Base-by-base conservation (phyloP, 2,113 vertebrate genomes). In the Drymodes brunneopygia region DNA sequence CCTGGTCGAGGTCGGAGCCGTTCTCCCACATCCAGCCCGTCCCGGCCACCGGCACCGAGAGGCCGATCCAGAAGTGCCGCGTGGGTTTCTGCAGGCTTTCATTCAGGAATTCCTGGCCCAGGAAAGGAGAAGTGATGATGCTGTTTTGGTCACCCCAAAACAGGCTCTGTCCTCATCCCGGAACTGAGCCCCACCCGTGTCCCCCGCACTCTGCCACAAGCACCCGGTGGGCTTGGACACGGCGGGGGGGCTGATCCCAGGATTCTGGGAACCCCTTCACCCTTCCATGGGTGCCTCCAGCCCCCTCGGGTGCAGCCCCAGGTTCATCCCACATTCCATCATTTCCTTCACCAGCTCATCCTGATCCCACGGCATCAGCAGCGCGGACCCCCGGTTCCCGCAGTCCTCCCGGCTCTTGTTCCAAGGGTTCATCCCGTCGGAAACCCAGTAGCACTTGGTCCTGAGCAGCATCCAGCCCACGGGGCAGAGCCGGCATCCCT, bases 241-340 rank as follows among this genome's bases (percentile, higher is more conserved):
- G 12, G 22, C 1, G 6, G 0, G 28, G 12, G 10, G 18, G 23
- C 22, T 21, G n/a, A 27, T 17, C 7, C 9, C 35, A 4, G 35
- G 44, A n/a, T 50, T 48, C 31, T 50, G 65, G 24, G 44, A 58
- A 28, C 11, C 35, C 35, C 14, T 23, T 69, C 42, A 22, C 11
- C 47, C 27, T 45, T 56, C 33, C 38, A 11, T 4, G 61, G 20
- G 40, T 65, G 61, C 31, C 12, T n/a, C 29, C 44, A 70, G 60
- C 24, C 38, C 38, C 53, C 14, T 15, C 2, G 2, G n/a, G 22
- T 6, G 23, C 51, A 38, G 42, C n/a, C 20, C 6, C 45, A 18
- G 24, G 9, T 64, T 36, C 48, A 35, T 27, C 31, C 54, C 54
- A 29, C 15, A 19, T 14, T 29, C 65, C 21, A 16, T 29, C 24